Percentiles rank a stretch among this genome's conserved stretches.
These are phyloP conservation scores for Brachyopa scutellaris DNA, from an alignment of 2,888 invertebrate species.

Conservation along the genomic window DNA sequence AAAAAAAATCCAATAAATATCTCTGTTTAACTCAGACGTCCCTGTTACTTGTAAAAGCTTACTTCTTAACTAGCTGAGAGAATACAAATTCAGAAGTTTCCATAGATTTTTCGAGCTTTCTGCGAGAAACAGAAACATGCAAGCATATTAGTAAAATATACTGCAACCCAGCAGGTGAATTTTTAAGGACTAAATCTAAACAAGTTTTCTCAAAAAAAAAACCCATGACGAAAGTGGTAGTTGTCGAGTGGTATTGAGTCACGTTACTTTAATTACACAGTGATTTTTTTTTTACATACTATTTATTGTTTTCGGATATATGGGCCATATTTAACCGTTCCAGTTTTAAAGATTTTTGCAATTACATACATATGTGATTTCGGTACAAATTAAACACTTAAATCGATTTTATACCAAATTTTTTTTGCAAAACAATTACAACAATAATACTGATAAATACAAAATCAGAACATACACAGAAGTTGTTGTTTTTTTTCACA, in stretches of 20 bases:
- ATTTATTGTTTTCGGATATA: neutral
- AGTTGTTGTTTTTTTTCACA: neutral
- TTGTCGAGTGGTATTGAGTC: conserved; percentile 4
- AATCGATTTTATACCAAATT: conserved; percentile 45
- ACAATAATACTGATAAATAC: neutral
- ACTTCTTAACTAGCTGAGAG: neutral
- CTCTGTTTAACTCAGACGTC: too few relatives aligned
- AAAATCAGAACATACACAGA: neutral
- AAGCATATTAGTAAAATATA: conserved; percentile 44
- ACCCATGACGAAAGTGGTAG: conserved; percentile 18
- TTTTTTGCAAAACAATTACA: neutral
- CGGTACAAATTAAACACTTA: neutral
- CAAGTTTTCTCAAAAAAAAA: conserved; percentile 50
- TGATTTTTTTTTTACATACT: neutral
- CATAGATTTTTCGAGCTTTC: conserved; percentile 45
- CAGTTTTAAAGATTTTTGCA: neutral
- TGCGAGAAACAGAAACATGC: conserved; percentile 11
- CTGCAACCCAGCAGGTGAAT: conserved; percentile 58
- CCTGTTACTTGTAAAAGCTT: conserved; percentile 22
- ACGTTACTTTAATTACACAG: neutral
- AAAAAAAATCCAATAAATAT: too few relatives aligned
- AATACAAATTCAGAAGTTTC: neutral
- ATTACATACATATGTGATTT: neutral
- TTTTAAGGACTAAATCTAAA: conserved; percentile 48
- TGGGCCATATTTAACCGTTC: neutral